Percentiles rank a stretch among this genome's conserved stretches.
phyloP scores from a whole-genome alignment of 92 coral and sea anemone species.

The Epizoanthus rinbou region DNA sequence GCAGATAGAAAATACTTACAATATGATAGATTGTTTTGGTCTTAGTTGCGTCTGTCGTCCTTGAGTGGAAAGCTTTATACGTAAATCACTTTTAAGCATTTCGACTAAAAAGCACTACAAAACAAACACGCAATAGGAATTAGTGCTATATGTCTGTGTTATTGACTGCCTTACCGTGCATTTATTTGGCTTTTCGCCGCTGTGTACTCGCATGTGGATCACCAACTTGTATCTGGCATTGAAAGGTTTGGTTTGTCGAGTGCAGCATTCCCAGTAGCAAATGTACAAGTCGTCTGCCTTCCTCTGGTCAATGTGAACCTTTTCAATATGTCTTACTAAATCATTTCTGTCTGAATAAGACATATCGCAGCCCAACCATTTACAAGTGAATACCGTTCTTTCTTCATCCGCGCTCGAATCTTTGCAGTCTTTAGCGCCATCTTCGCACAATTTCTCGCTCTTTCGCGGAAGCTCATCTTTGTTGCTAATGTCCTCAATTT shows the following conservation, averaged over 20 bases:
- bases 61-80: slow-evolving; percentile 46
- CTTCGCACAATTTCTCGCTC: slow-evolving; percentile 61
- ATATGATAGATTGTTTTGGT: slow-evolving; percentile 6
- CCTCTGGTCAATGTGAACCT: slow-evolving; percentile 98
- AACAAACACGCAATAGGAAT: slow-evolving; percentile 1
- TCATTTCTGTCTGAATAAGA: slow-evolving; percentile 92
- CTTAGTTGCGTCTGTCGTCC: slow-evolving; percentile 31
- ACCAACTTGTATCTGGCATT: slow-evolving; percentile 90
- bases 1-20: slow-evolving; percentile 33
- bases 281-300: slow-evolving; percentile 97
- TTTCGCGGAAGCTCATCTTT: slow-evolving; percentile 47
- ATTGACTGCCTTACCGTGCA: slow-evolving; percentile 91
- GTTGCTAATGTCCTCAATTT: slow-evolving; percentile 15
- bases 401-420: slow-evolving; percentile 56
- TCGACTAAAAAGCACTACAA: slow-evolving; percentile 13
- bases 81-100: slow-evolving; percentile 42
- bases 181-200: slow-evolving; percentile 98
- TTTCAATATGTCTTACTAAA: slow-evolving; percentile 94
- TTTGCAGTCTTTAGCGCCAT: slow-evolving; percentile 48
- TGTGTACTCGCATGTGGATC: slow-evolving; percentile 98
- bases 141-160: slow-evolving; percentile 9
- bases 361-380: slow-evolving; percentile 89
- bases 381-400: slow-evolving; percentile 67
- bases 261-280: slow-evolving; percentile 97
- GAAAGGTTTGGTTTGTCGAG: slow-evolving; percentile 89